Evolutionary conservation across 2,888 invertebrate species (phyloP).

Genomic region (Zygaena filipendulae): DNA sequence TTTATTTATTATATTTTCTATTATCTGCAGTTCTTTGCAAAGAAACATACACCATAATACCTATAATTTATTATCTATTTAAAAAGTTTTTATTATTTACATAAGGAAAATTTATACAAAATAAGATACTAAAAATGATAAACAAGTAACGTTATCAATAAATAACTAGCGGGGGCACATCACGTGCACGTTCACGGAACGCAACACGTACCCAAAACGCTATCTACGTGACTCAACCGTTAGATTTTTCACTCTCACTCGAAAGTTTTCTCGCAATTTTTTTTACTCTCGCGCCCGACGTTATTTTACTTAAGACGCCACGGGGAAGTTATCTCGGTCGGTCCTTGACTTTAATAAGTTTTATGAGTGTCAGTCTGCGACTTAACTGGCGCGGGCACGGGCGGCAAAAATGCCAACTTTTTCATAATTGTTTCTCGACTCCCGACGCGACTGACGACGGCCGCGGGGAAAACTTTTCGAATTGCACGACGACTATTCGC

Average conservation of each 20-base stretch:
- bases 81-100: no score
- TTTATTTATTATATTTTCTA: no score
- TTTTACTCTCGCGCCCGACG: slow-evolving; percentile 52
- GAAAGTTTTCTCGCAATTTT: slow-evolving; percentile 53
- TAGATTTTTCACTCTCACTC: slow-evolving; percentile 53
- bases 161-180: no score
- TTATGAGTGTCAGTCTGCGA: slow-evolving; percentile 66
- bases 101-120: no score
- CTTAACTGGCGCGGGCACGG: slow-evolving; percentile 62
- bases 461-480: not conserved
- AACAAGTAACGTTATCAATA: no score
- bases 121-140: no score
- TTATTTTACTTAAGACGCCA: slow-evolving; percentile 66
- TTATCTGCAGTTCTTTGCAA: no score
- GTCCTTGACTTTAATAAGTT: slow-evolving; percentile 70
- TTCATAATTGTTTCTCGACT: slow-evolving; percentile 64
- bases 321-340: slow-evolving; percentile 64
- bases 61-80: no score
- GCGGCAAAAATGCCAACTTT: slow-evolving; percentile 59
- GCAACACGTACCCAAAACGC: slow-evolving; percentile 60
- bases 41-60: no score
- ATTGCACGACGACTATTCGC: no score
- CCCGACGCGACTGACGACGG: no score
- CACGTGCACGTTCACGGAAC: slow-evolving; percentile 15
- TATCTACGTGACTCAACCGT: slow-evolving; percentile 13